Evolutionary conservation across 2,113 vertebrate genomes (phyloP).

Genomic region (Axis porcinus): DNA sequence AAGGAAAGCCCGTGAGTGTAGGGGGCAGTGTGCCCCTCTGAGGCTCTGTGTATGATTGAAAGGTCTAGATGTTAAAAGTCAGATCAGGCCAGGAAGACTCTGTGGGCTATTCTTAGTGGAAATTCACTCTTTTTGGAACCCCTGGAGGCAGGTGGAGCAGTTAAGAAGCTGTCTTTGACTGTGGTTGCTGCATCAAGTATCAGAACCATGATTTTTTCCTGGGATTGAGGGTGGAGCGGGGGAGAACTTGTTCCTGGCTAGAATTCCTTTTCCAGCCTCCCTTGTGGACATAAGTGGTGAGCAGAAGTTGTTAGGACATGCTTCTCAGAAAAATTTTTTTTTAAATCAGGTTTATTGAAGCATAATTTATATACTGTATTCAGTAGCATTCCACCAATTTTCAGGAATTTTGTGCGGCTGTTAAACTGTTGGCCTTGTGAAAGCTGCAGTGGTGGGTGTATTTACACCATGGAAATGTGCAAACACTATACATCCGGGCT

Average conservation of each 20-base stretch:
- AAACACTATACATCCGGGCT: not conserved
- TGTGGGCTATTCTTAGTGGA: not conserved
- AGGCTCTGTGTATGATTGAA: too few species aligned
- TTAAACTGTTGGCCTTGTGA: not conserved
- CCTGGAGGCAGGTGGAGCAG: not conserved
- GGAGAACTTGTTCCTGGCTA: not conserved
- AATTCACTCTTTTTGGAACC: not conserved
- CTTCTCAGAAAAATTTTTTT: not conserved
- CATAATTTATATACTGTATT: not conserved
- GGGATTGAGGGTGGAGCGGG: not conserved
- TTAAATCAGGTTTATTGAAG: not conserved
- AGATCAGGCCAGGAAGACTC: not conserved
- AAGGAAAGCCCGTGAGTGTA: not conserved
- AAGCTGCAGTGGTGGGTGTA: not conserved
- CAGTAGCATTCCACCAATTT: not conserved
- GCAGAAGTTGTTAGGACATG: not conserved
- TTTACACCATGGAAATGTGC: not conserved
- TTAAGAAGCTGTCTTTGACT: not conserved
- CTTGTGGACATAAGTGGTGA: not conserved
- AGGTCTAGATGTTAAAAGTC: not conserved
- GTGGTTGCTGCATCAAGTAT: not conserved
- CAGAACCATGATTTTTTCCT: not conserved
- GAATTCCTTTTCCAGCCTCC: not conserved
- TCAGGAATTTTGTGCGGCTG: not conserved
- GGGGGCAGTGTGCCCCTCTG: not conserved